Evolutionary conservation across 2,113 vertebrate genomes (phyloP), one percentile per base, ranked within the genome.

Genomic region (Hucho hucho): DNA sequence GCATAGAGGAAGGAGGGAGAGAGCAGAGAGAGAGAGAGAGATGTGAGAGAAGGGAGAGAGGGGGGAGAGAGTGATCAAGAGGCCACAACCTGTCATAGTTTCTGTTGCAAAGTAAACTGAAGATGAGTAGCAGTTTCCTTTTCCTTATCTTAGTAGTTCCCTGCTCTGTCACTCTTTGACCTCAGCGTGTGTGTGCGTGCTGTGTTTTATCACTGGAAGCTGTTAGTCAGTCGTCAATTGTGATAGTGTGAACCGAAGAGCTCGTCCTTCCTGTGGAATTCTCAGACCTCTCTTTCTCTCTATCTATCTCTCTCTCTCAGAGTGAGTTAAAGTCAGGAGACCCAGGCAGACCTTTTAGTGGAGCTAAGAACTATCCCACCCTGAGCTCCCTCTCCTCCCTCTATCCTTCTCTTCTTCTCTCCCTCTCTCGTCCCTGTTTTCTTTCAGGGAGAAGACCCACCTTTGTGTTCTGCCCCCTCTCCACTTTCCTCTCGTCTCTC

Each of bases 161-260:
- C 63, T 25, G 24, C 63, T 64, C 63, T 53, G 49, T 53, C 16
- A 1, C 49, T 53, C 49, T 53, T 53, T 26, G 63, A 64, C 63
- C 63, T 64, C 63, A 22, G 59, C 53, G 43, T 43, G 29, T 46
- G 37, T 47, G 67, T 43, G 59, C 6, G 49, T 53, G 49, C 18
- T 70, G 69, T 70, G 22, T 32, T 24, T 13, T 81, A 75, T 72
- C 75, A 16, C 69, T 85, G 78, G 79, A 86, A 80, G 79, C 24
- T 77, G 81, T 85, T 81, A 66, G 73, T 86, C 86, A 82, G 56
- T 56, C 18, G 16, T n/a, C 25, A 28, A 71, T 18, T 5, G 47
- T 37, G n/a, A 46, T 56, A 18, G 49, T 18, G 14, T 5, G 16
- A 53, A 53, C 49, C 13, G 4, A 53, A 16, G 16, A 18, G 16